These are phyloP conservation scores for Cryptoprocta ferox DNA, from an alignment of 2,797 vertebrate genomes.

Conservation along the genomic window DNA sequence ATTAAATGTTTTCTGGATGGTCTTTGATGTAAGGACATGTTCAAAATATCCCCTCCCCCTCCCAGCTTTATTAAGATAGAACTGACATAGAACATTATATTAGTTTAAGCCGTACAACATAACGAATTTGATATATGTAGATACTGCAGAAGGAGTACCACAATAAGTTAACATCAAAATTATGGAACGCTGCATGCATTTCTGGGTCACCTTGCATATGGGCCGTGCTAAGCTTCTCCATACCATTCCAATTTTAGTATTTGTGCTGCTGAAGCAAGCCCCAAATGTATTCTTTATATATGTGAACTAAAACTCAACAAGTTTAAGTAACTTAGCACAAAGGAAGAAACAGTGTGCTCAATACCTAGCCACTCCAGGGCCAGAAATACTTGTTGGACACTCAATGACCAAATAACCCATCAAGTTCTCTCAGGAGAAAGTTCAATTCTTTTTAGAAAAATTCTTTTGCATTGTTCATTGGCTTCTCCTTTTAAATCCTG, in stretches of 20 bases:
- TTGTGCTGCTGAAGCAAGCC: not conserved
- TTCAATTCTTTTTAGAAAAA: not conserved
- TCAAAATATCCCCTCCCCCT: not conserved
- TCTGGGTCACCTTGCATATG: too few species aligned
- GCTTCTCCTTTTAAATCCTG: not conserved
- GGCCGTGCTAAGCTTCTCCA: not conserved
- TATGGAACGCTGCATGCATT: not conserved
- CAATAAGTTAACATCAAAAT: not conserved
- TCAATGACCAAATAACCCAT: not conserved
- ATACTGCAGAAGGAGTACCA: not conserved
- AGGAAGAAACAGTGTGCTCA: not conserved
- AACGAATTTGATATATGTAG: not conserved
- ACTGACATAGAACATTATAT: not conserved
- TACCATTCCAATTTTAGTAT: not conserved
- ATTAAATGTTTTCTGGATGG: constrained; percentile 27
- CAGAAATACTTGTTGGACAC: not conserved
- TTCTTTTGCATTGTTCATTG: not conserved
- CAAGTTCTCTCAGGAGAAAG: not conserved
- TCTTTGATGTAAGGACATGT: not conserved
- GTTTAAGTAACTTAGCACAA: not conserved
- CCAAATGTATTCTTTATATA: not conserved
- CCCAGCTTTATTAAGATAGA: not conserved
- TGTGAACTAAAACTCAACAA: constrained; percentile 14
- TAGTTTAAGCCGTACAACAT: not conserved
- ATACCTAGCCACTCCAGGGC: not conserved